Percentiles rank a stretch among this genome's conserved stretches.
phyloP scores from a whole-genome alignment of 2,797 vertebrate genomes.

The Catostomus latipinnis region DNA sequence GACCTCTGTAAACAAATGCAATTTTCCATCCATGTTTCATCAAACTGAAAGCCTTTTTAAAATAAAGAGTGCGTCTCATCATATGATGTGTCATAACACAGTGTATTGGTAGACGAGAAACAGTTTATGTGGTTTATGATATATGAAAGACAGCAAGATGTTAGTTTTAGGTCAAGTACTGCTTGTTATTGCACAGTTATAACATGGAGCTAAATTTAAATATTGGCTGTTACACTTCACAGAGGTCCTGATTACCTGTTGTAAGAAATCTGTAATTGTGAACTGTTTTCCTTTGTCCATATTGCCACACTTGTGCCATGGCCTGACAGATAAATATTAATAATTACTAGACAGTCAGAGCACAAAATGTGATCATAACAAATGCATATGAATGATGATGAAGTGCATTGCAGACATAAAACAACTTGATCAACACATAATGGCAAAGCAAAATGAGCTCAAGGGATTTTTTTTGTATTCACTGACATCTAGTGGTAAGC shows the following conservation, averaged over 20 bases:
- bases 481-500: slow-evolving; percentile 45
- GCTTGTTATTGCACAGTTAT: neutral
- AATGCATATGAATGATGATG: neutral
- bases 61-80: slow-evolving; percentile 17
- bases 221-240: neutral
- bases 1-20: neutral
- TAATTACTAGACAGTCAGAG: slow-evolving; percentile 13
- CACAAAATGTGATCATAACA: neutral
- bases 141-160: neutral
- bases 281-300: slow-evolving; percentile 92
- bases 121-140: neutral
- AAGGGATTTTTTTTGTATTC: neutral
- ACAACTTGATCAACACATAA: neutral
- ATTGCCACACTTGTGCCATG: slow-evolving; percentile 97
- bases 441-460: neutral
- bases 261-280: slow-evolving; percentile 95
- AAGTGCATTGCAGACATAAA: neutral
- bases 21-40: neutral
- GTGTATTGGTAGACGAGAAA: neutral
- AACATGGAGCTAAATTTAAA: neutral
- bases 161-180: slow-evolving; percentile 2
- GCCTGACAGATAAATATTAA: slow-evolving; percentile 78
- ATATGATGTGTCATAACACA: slow-evolving; percentile 28
- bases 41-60: slow-evolving; percentile 17
- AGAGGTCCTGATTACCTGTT: slow-evolving; percentile 79